Base-by-base conservation (phyloP, 2,797 vertebrate species). In the Spheniscus humboldti region DNA sequence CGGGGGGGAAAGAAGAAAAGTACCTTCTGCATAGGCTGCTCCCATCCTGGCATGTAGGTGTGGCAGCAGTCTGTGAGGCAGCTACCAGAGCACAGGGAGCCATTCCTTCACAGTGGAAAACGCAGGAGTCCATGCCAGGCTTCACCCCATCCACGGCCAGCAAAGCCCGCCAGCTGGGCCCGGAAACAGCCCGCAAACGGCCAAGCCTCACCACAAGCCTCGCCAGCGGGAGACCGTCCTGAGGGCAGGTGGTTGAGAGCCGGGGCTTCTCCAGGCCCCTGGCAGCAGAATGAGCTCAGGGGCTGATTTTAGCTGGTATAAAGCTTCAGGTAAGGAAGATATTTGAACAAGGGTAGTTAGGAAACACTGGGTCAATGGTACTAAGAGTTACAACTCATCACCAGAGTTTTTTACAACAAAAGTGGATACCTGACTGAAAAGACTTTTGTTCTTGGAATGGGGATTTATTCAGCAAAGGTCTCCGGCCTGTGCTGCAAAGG, bases 41-140 rank as follows among this genome's bases (percentile, higher is more conserved):
- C n/a, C 19, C 8, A 22, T 18, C 13, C 10, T 33, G 8, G 41
- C 17, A 4, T 0, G 0, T 3, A 28, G 25, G 9, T 3, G 10
- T 4, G 27, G 43, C 35, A 86, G 59, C n/a, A 55, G 47, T 5
- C 11, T 10, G 10, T 45, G 24, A 39, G 56, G 75, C 33, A 68
- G 64, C 39, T 27, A 20, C 17, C 4, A 8, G 20, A 62, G 35
- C 48, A 9, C 31, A 48, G n/a, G 0, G 2, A 92, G 19, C 9
- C 39, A 6, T 60, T 72, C 33, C 53, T 13, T 13, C 31, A 4
- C 2, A 13, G 22, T 7, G 20, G 25, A 52, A 50, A 71, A 14
- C 9, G 6, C 8, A 9, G 53, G 28, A 69, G 30, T 18, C 25
- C 37, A 4, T 5, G 7, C 10, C 25, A 56, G 50, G 30, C 50